Conservation (phyloP, 1,140 invertebrate species). For the Brachionus manjavacas region DNA sequence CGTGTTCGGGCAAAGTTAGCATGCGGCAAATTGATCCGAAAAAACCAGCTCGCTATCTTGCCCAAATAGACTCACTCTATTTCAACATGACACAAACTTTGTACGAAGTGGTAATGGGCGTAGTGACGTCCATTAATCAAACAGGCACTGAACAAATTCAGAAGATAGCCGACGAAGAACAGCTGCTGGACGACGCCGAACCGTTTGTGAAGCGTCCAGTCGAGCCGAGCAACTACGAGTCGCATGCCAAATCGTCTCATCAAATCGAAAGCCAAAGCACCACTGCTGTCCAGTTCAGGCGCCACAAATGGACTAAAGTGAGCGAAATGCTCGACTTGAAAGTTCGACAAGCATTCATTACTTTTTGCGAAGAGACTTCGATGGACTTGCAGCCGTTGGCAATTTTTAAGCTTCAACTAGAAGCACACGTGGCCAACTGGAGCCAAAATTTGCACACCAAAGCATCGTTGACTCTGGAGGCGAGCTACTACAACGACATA, state of each 20-base stretch:
- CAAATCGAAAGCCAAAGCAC: too few relatives aligned
- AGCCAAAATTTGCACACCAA: conserved; percentile 50
- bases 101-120: conserved; percentile 41
- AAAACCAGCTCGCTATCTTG: neutral
- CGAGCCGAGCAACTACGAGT: neutral
- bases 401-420: conserved; percentile 26
- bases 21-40: conserved; percentile 9
- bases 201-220: conserved; percentile 9
- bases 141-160: conserved; percentile 12
- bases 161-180: neutral
- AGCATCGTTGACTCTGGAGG: conserved; percentile 64
- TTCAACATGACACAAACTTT: conserved; percentile 35
- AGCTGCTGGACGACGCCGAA: neutral
- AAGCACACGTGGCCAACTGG: conserved; percentile 22
- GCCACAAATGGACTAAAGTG: neutral
- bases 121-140: conserved; percentile 16
- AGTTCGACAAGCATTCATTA: neutral
- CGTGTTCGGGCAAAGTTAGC: neutral
- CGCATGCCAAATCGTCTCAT: neutral
- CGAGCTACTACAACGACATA: conserved; percentile 70
- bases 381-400: conserved; percentile 23
- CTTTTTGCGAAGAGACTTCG: conserved; percentile 22
- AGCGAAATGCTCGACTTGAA: neutral
- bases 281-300: neutral
- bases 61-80: neutral